phyloP scores from a whole-genome alignment of 2,113 vertebrate genomes.

The Cebidichthys violaceus region DNA sequence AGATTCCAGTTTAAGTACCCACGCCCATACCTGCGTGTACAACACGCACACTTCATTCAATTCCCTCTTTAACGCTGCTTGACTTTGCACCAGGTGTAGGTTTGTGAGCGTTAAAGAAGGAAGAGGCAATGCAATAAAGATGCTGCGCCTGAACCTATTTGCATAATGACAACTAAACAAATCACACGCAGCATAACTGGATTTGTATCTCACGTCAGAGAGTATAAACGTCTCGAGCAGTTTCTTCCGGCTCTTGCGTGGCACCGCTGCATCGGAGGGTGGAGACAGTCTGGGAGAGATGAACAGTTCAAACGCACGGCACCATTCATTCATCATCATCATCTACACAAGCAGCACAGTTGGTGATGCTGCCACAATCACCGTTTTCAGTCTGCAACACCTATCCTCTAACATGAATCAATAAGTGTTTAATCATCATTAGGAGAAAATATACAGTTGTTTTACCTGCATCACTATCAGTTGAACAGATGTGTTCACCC shows the following conservation, averaged over 20 bases:
- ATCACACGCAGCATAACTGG: conserved; percentile 52
- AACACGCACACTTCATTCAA: conserved; percentile 22
- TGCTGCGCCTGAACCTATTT: conserved; percentile 50
- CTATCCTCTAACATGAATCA: background rate
- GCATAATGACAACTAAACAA: conserved; percentile 68
- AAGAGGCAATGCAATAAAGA: conserved; percentile 55
- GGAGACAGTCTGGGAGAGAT: background rate
- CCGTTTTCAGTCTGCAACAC: background rate
- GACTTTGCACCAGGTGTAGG: conserved; percentile 47
- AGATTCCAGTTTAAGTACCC: background rate
- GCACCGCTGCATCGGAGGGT: background rate
- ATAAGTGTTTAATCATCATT: background rate
- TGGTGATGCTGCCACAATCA: background rate
- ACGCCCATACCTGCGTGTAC: conserved; percentile 9
- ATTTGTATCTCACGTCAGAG: conserved; percentile 56
- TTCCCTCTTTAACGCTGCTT: conserved; percentile 37
- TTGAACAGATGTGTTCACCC: background rate
- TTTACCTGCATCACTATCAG: background rate
- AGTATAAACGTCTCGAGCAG: conserved; percentile 38
- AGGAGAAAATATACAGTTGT: background rate
- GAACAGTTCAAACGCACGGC: background rate
- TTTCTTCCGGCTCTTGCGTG: background rate
- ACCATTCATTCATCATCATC: conserved; percentile 10
- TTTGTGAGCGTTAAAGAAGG: conserved; percentile 34
- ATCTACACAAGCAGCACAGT: conserved; percentile 7